A percentile compares a stretch with the other conserved stretches of the same genome.
phyloP scores from a whole-genome alignment of 1,140 invertebrate genomes.

The Hylaeus anthracinus region DNA sequence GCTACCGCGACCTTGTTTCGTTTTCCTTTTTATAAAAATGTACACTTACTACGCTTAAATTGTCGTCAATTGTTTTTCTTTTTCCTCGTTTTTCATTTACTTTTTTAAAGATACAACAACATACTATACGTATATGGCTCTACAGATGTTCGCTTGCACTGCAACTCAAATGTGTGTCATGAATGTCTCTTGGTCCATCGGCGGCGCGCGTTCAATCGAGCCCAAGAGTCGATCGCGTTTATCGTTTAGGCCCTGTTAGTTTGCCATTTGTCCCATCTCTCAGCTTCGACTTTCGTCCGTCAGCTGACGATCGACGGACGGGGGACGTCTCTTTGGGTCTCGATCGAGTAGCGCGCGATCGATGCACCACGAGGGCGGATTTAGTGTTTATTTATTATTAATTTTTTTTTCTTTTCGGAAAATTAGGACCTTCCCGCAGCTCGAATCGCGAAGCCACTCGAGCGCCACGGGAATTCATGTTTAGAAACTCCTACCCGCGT shows the following conservation, averaged over 20 bases:
- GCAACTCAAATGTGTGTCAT: slow-evolving; percentile 81
- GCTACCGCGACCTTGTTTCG: slow-evolving; percentile 62
- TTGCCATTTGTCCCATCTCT: slow-evolving; percentile 17
- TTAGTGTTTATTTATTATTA: slow-evolving; percentile 63
- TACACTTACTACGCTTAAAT: slow-evolving; percentile 73
- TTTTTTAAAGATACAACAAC: slow-evolving; percentile 80
- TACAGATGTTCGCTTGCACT: slow-evolving; percentile 82
- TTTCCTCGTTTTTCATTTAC: slow-evolving; percentile 48
- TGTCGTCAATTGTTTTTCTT: slow-evolving; percentile 39
- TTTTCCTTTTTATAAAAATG: slow-evolving; percentile 65
- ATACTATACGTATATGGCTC: slow-evolving; percentile 82
- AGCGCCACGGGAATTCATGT: slow-evolving; percentile 67
- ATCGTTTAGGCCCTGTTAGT: slow-evolving; percentile 53
- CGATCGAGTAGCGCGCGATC: slow-evolving; percentile 44
- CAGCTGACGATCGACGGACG: neutral
- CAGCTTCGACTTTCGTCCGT: neutral
- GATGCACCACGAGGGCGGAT: slow-evolving; percentile 55
- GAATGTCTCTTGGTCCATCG: slow-evolving; percentile 58
- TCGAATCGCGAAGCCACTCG: slow-evolving; percentile 59
- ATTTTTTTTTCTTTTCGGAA: slow-evolving; percentile 68
- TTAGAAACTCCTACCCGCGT: slow-evolving; percentile 81
- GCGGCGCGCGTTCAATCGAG: slow-evolving; percentile 46
- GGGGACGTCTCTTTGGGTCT: slow-evolving; percentile 1
- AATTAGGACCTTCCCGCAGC: slow-evolving; percentile 72
- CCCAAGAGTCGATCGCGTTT: slow-evolving; percentile 11